Conservation (phyloP, 1,140 invertebrate species). For the Meloidogyne exigua region DNA sequence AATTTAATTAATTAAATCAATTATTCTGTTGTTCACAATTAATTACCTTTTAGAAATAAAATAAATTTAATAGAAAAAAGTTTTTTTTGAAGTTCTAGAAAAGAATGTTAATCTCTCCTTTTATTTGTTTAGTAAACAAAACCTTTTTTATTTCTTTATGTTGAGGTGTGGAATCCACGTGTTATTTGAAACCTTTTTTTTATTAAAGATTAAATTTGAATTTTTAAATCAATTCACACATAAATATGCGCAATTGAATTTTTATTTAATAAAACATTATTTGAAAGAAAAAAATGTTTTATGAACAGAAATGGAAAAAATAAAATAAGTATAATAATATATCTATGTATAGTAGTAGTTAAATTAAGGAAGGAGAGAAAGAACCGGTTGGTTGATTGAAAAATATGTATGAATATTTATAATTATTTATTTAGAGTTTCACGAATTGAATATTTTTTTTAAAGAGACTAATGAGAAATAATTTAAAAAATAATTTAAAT, state of each 20-base stretch:
- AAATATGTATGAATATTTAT: too few relatives aligned
- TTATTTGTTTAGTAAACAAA: background rate
- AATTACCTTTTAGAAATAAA: too few relatives aligned
- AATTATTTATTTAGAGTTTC: background rate
- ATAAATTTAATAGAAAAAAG: too few relatives aligned
- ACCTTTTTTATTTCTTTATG: background rate
- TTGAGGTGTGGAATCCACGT: background rate
- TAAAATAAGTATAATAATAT: background rate
- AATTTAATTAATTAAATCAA: too few relatives aligned
- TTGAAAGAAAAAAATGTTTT: background rate
- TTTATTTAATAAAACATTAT: background rate
- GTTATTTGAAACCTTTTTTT: background rate
- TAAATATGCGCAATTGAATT: background rate
- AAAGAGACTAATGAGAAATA: too few relatives aligned
- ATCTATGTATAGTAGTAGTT: background rate
- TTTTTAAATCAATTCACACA: background rate
- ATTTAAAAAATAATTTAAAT: too few relatives aligned
- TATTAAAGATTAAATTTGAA: background rate
- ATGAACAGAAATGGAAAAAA: background rate
- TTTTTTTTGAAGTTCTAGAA: too few relatives aligned
- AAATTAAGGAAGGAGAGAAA: background rate
- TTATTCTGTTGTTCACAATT: too few relatives aligned
- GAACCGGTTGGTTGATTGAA: constrained; percentile 1
- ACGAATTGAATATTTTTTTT: background rate
- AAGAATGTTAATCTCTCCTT: background rate